A percentile compares a stretch with the other conserved stretches of the same genome.
These are phyloP conservation scores for Damaliscus lunatus DNA, from an alignment of 2,113 vertebrate genomes.

Conservation along the genomic window DNA sequence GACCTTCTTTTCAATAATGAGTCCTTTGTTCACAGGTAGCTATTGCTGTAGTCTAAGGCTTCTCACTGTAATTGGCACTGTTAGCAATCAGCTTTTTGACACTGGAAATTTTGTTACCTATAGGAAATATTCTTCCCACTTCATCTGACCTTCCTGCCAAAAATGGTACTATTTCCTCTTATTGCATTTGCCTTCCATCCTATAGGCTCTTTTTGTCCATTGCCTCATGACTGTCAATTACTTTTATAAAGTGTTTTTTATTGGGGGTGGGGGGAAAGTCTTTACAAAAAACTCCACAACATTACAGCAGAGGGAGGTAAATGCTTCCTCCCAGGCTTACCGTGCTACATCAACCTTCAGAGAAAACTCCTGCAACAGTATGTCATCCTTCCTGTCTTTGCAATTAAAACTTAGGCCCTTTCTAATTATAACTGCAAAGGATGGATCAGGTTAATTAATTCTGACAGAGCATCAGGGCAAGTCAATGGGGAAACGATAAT, in stretches of 20 bases:
- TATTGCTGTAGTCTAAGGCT: not conserved
- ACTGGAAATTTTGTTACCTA: not conserved
- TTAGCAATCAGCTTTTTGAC: not conserved
- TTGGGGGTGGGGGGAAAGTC: not conserved
- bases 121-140: not conserved
- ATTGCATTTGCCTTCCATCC: not conserved
- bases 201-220: not conserved
- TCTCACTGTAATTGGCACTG: not conserved
- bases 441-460: not conserved
- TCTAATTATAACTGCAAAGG: not conserved
- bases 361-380: not conserved
- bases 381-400: not conserved
- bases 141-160: not conserved
- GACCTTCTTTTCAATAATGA: not conserved
- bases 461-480: not conserved
- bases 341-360: not conserved
- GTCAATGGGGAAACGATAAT: not conserved
- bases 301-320: not conserved
- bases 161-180: not conserved
- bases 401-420: not conserved
- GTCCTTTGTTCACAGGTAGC: not conserved
- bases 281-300: not conserved
- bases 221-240: not conserved
- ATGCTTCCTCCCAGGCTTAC: not conserved
- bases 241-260: not conserved